Conservation (phyloP, 2,113 vertebrate species). For the Pteropus alecto region DNA sequence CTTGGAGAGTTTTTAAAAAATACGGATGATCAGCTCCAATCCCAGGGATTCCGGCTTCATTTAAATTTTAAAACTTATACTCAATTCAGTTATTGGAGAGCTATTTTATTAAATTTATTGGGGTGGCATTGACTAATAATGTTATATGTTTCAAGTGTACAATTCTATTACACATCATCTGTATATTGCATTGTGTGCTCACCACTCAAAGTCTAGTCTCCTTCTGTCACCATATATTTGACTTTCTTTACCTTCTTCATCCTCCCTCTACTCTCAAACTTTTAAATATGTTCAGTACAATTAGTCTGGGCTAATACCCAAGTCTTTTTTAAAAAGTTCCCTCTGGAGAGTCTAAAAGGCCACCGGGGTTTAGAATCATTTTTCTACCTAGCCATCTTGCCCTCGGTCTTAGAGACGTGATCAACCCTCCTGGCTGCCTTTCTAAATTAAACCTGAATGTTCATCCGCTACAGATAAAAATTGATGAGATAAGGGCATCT, state of each 20-base stretch:
- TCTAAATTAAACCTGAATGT: conserved; percentile 8
- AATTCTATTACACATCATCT: not conserved
- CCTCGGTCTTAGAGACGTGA: not conserved
- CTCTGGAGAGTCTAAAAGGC: not conserved
- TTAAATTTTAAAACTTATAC: not conserved
- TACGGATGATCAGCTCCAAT: not conserved
- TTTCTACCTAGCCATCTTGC: not conserved
- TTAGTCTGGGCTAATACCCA: not conserved
- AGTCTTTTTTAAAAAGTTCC: not conserved
- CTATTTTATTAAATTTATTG: not conserved
- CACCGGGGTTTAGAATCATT: not conserved
- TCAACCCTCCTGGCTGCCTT: not conserved
- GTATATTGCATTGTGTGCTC: not conserved
- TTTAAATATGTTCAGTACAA: not conserved
- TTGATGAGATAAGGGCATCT: not conserved
- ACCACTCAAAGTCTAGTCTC: not conserved
- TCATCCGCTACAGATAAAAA: not conserved
- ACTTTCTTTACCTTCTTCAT: no score
- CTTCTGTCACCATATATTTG: not conserved
- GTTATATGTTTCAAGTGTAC: not conserved
- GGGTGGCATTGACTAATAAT: not conserved
- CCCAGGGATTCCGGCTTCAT: not conserved
- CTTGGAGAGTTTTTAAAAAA: not conserved
- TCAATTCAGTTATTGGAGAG: not conserved
- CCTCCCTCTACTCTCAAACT: not conserved